Evolutionary conservation across 2,797 vertebrate species (phyloP).

Genomic region (Leontocebus nigricollis): DNA sequence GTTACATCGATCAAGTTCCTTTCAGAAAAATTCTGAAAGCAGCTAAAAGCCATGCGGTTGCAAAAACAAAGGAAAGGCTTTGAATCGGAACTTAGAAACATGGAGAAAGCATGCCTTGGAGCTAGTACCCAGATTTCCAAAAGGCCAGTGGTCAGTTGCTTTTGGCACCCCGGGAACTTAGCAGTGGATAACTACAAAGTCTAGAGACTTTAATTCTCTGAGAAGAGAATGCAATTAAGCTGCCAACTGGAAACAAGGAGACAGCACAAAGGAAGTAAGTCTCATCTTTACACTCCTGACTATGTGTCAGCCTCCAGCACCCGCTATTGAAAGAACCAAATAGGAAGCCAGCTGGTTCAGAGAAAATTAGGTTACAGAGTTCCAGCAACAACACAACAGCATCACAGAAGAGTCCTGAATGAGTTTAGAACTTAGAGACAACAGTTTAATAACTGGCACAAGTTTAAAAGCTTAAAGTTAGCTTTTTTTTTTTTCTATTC

Average conservation of each 20-base stretch:
- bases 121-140: neutral
- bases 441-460: neutral
- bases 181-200: neutral
- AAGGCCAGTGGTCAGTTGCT: neutral
- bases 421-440: neutral
- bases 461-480: neutral
- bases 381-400: neutral
- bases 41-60: neutral
- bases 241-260: neutral
- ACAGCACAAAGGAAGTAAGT: neutral
- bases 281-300: neutral
- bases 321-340: neutral
- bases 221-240: neutral
- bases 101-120: neutral
- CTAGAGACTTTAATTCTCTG: neutral
- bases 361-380: neutral
- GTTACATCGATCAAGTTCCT: neutral
- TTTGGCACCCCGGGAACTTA: neutral
- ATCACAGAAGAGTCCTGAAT: neutral
- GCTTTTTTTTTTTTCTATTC: neutral
- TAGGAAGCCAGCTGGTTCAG: neutral
- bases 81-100: neutral
- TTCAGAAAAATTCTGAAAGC: neutral
- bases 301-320: neutral
- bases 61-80: neutral